These are phyloP conservation scores for Phortica magna DNA, from an alignment of 2,888 invertebrate genomes.

Conservation along the genomic window DNA sequence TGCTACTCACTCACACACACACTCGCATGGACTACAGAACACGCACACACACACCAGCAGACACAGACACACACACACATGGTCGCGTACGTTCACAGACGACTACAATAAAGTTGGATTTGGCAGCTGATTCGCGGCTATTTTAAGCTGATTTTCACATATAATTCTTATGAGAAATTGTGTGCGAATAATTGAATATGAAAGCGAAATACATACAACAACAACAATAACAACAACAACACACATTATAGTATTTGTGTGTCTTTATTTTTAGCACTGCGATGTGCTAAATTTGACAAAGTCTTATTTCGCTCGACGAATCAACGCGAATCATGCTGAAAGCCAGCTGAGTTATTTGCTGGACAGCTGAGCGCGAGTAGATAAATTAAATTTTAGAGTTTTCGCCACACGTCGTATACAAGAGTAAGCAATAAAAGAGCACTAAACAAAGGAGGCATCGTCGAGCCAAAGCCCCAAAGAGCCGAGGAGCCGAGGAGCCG, in stretches of 20 bases:
- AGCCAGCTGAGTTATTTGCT: not conserved
- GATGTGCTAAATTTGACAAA: conserved; percentile 36
- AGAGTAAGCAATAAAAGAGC: conserved; percentile 45
- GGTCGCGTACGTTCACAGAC: conserved; percentile 26
- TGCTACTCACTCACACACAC: conserved; percentile 36
- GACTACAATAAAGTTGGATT: conserved; percentile 69
- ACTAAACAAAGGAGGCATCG: conserved; percentile 34
- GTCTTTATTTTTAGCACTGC: conserved; percentile 54
- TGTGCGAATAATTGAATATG: conserved; percentile 40
- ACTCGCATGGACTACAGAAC: conserved; percentile 38
- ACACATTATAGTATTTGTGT: conserved; percentile 37
- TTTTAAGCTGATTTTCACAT: conserved; percentile 61
- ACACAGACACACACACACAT: conserved; percentile 56
- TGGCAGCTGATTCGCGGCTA: conserved; percentile 69
- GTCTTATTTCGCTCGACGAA: conserved; percentile 43
- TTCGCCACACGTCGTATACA: conserved; percentile 74
- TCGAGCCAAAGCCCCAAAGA: conserved; percentile 44
- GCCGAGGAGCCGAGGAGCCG: not conserved
- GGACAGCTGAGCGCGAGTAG: conserved; percentile 68
- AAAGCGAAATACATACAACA: not conserved
- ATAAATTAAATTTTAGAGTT: conserved; percentile 74
- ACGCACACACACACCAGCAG: conserved; percentile 29
- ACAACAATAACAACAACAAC: no score
- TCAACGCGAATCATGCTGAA: not conserved
- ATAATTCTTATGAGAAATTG: conserved; percentile 53